Evolutionary conservation across 1,140 invertebrate species (phyloP).

Genomic region (Scylla paramamosain): DNA sequence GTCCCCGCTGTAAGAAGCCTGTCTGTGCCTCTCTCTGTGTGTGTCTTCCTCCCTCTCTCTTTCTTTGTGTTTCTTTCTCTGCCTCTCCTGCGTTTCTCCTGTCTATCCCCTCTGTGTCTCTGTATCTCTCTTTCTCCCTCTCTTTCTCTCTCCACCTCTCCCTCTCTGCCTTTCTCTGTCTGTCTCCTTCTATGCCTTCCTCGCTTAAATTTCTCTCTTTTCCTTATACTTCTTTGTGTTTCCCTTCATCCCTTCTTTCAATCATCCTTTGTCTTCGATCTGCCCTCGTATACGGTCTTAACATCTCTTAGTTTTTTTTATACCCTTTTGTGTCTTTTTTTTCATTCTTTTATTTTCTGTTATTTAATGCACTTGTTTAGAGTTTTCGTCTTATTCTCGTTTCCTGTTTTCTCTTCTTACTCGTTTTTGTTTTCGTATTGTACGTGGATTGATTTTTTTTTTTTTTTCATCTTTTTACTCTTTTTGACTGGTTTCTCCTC

Average conservation of each 20-base stretch:
- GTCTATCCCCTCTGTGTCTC: background rate
- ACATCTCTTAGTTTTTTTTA: too few relatives aligned
- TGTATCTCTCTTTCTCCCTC: background rate
- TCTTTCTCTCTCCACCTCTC: background rate
- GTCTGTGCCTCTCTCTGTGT: background rate
- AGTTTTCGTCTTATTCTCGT: too few relatives aligned
- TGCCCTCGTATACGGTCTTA: background rate
- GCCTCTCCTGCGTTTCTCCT: background rate
- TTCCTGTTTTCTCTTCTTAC: too few relatives aligned
- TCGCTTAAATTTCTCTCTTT: too few relatives aligned
- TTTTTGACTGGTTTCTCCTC: too few relatives aligned
- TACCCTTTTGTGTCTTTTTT: too few relatives aligned
- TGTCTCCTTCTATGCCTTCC: too few relatives aligned
- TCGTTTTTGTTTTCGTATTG: too few relatives aligned
- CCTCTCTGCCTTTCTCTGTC: background rate
- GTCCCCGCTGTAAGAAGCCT: background rate
- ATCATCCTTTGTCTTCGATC: background rate
- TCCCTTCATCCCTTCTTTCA: background rate
- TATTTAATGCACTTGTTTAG: too few relatives aligned
- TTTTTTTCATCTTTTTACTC: too few relatives aligned
- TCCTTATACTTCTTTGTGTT: background rate
- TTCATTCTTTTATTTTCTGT: too few relatives aligned
- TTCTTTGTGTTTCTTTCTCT: background rate
- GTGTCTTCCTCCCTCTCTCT: constrained; percentile 43
- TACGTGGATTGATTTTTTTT: too few relatives aligned